Evolutionary conservation across 2,888 invertebrate species (phyloP), one percentile per base, ranked within the genome.

Genomic region (Melanostoma scalare): DNA sequence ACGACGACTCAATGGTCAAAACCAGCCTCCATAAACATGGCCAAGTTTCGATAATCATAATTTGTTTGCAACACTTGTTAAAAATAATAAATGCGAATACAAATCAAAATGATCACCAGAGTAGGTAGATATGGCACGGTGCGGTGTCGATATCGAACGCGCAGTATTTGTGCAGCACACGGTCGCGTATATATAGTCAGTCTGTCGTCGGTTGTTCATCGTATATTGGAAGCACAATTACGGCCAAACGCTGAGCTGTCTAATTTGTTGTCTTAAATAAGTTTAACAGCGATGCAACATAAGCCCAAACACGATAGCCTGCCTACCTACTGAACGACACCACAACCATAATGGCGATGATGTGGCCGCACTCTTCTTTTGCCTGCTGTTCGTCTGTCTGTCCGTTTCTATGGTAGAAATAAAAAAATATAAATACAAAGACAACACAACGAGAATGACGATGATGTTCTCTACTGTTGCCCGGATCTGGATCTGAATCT

Each of bases 241-340:
- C 75, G 73, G 56, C 71, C 73, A 76, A 84, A 85, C 61, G 77
- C 46, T 71, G 76, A 85, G 85, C 79, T 85, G 85, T 84, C 82
- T 85, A 85, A 85, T 85, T 85, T 85, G 85, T 85, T 85, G 85
- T 85, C 78, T 84, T 75, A 74, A 78, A 78, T 74, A 79, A 79
- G 84, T 79, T 85, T 74, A 85, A 85, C 85, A 85, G 85, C 75
- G 81, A 79, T 84, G 78, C 85, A 84, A 85, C 85, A 85, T 85
- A 76, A 80, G 69, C 85, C 81, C 63, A 76, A 79, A 81, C 85
- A 85, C 72, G 85, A 73, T 85, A 85, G 77, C 69, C 72, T 55
- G 42, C 67, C 68, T 75, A 58, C 71, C 74, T 84, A 73, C 61
- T 68, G 73, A 73, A 82, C 56, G 65, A 31, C 61, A 68, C 9